Conservation (phyloP, 1,140 invertebrate genomes). For the Neomicropteryx cornuta region DNA sequence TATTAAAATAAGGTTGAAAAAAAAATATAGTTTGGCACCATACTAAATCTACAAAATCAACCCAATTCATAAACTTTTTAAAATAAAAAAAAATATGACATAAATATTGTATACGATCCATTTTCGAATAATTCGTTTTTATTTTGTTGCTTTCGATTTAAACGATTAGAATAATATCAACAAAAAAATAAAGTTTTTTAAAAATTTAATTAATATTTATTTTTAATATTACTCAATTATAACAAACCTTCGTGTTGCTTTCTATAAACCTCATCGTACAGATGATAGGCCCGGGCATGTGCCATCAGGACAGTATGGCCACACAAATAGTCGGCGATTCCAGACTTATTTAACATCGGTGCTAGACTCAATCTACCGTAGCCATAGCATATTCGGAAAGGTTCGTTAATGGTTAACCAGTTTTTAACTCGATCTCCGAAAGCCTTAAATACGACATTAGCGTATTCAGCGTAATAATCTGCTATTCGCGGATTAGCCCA, state of each 20-base stretch:
- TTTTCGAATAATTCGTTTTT: too few species aligned
- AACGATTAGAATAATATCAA: too few species aligned
- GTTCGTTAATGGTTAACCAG: slow-evolving; percentile 44
- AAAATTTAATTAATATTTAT: too few species aligned
- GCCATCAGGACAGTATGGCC: slow-evolving; percentile 40
- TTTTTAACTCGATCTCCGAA: slow-evolving; percentile 48
- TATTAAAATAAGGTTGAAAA: too few species aligned
- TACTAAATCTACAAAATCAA: too few species aligned
- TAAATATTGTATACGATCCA: too few species aligned
- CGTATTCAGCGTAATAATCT: slow-evolving; percentile 48
- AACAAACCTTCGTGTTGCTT: slow-evolving; percentile 20
- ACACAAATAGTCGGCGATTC: slow-evolving; percentile 35
- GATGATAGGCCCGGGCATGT: slow-evolving; percentile 40
- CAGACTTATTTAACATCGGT: slow-evolving; percentile 17
- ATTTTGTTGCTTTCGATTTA: too few species aligned
- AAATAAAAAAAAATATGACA: too few species aligned
- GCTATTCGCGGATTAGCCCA: slow-evolving; percentile 42
- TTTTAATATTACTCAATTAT: slow-evolving; percentile 19
- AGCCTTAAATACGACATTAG: slow-evolving; percentile 42
- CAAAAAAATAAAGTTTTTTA: too few species aligned
- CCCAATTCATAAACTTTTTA: too few species aligned
- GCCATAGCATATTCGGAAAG: slow-evolving; percentile 30
- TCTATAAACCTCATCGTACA: slow-evolving; percentile 27
- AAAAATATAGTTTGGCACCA: too few species aligned
- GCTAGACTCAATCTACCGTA: slow-evolving; percentile 21